phyloP scores from a whole-genome alignment of 2,888 invertebrate genomes.

The Agonum fuliginosum region DNA sequence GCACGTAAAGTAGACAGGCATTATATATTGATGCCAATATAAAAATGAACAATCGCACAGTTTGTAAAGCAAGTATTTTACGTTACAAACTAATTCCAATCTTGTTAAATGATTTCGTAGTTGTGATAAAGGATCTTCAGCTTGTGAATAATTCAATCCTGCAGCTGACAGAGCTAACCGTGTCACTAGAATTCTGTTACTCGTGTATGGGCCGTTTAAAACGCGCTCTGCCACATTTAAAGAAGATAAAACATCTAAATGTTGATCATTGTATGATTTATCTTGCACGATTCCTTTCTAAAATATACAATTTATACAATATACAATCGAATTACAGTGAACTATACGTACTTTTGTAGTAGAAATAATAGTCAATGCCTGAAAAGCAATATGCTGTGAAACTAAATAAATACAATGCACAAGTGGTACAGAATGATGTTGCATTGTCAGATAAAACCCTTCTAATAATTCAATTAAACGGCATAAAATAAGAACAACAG shows the following conservation, averaged over 20 bases:
- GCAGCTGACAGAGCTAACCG: constrained; percentile 72
- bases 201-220: constrained; percentile 76
- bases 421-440: constrained; percentile 81
- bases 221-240: constrained; percentile 83
- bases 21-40: constrained; percentile 86
- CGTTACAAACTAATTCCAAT: constrained; percentile 78
- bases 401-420: constrained; percentile 85
- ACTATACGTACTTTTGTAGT: constrained; percentile 83
- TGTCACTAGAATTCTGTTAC: constrained; percentile 69
- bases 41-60: constrained; percentile 86
- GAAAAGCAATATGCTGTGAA: constrained; percentile 86
- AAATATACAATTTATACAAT: no score
- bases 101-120: constrained; percentile 79
- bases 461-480: constrained; percentile 88
- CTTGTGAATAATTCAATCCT: constrained; percentile 76
- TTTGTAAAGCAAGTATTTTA: constrained; percentile 76
- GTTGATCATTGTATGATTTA: constrained; percentile 79
- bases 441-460: constrained; percentile 82
- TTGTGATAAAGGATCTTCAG: constrained; percentile 79
- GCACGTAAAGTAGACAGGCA: constrained; percentile 85
- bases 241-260: constrained; percentile 83
- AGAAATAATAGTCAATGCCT: constrained; percentile 80
- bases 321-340: no score
- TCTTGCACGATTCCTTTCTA: constrained; percentile 77
- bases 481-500: constrained; percentile 84